Evolutionary conservation across 1,140 invertebrate species (phyloP).

Genomic region (Theocolax elegans): DNA sequence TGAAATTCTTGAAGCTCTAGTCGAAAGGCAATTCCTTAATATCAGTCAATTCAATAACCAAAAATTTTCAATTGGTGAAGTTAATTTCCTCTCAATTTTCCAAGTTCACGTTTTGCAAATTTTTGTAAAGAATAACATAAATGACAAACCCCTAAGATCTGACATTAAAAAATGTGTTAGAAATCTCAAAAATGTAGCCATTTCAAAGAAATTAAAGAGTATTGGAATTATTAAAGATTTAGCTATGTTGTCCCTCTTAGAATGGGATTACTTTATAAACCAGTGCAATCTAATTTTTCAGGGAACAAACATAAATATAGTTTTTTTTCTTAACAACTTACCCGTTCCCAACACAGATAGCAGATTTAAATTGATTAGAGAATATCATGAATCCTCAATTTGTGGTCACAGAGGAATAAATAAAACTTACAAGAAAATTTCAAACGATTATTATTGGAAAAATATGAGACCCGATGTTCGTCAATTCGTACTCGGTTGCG

Average conservation of each 20-base stretch:
- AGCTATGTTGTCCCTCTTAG: neutral
- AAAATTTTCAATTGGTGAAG: too few species aligned
- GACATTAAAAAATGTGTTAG: neutral
- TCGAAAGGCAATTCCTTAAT: too few species aligned
- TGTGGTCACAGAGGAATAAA: neutral
- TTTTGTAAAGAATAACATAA: too few species aligned
- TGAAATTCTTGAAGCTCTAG: too few species aligned
- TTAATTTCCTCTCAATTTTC: too few species aligned
- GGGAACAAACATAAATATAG: too few species aligned
- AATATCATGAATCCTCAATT: neutral
- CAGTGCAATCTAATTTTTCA: neutral
- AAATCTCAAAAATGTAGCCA: neutral
- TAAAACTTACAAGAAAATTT: neutral
- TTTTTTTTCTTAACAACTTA: too few species aligned
- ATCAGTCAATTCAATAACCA: too few species aligned
- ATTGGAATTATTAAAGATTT: neutral
- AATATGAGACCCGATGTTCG: neutral
- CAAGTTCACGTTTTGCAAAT: too few species aligned
- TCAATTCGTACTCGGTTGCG: too few species aligned
- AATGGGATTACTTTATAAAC: neutral
- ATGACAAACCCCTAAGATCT: neutral
- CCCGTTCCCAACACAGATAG: too few species aligned
- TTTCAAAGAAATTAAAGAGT: neutral
- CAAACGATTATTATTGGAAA: neutral
- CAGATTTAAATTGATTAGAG: too few species aligned